Conservation (phyloP, 2,888 invertebrate genomes). For the Athrips mouffetella region DNA sequence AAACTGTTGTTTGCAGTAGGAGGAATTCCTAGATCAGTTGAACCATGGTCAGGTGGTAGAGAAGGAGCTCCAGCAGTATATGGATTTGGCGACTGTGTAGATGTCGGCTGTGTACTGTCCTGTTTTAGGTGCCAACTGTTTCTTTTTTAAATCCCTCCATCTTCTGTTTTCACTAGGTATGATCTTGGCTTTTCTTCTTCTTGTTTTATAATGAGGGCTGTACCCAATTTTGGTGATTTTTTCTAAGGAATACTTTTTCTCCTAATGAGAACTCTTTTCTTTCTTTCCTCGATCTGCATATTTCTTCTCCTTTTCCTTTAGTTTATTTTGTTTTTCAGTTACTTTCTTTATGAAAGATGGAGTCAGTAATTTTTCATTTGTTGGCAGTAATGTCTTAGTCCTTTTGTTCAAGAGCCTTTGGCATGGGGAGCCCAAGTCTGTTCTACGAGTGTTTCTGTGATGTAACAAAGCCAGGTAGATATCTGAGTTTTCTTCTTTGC, state of each 20-base stretch:
- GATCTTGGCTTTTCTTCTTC: neutral
- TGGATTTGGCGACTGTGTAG: neutral
- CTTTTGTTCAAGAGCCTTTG: conserved; percentile 9
- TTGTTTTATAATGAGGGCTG: neutral
- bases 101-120: neutral
- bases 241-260: neutral
- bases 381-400: conserved; percentile 2
- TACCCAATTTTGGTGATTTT: neutral
- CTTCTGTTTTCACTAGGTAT: neutral
- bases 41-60: too few species aligned
- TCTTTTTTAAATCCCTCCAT: neutral
- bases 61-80: too few species aligned
- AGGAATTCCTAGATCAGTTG: too few species aligned
- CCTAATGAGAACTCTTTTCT: neutral
- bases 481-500: neutral
- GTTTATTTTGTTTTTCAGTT: neutral
- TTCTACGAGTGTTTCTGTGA: conserved; percentile 1
- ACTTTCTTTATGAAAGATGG: conserved; percentile 6
- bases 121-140: neutral
- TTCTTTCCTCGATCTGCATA: neutral
- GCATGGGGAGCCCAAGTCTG: conserved; percentile 1
- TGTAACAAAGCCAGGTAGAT: neutral
- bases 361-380: neutral
- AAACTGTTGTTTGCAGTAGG: neutral
- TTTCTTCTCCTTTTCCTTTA: conserved; percentile 4